Conservation (phyloP, 2,797 vertebrate species). For the Meda fulgida region DNA sequence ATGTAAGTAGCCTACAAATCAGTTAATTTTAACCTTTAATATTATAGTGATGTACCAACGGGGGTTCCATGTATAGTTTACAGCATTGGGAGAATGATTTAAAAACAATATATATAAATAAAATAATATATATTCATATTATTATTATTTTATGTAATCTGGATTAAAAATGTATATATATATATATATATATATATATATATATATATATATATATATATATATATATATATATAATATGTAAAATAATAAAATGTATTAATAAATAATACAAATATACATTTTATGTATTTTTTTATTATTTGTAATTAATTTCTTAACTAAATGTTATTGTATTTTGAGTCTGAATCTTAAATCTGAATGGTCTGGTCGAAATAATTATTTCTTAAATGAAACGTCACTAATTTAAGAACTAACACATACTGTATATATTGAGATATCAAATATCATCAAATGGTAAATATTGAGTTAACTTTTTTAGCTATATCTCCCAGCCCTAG, state of each 20-base stretch:
- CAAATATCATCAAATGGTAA: background rate
- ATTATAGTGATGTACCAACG: background rate
- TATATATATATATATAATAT: too few relatives aligned
- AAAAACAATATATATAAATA: too few relatives aligned
- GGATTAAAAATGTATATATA: background rate
- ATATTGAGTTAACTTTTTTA: background rate
- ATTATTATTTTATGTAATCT: background rate
- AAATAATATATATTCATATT: background rate
- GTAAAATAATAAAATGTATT: background rate
- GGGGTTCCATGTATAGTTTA: too few relatives aligned
- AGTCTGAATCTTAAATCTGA: background rate
- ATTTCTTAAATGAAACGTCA: background rate
- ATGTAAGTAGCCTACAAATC: background rate
- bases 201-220: too few relatives aligned
- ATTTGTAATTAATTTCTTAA: background rate
- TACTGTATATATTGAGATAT: background rate
- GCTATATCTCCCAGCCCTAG: slow-evolving; percentile 30
- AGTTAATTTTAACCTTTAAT: background rate
- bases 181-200: too few relatives aligned
- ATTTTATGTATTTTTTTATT: background rate
- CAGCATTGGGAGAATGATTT: background rate
- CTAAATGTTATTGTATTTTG: background rate
- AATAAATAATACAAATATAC: background rate
- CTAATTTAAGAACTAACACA: background rate
- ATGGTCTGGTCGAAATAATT: background rate